These are phyloP conservation scores for Micromys minutus DNA, from an alignment of 2,113 vertebrate species.

Conservation along the genomic window DNA sequence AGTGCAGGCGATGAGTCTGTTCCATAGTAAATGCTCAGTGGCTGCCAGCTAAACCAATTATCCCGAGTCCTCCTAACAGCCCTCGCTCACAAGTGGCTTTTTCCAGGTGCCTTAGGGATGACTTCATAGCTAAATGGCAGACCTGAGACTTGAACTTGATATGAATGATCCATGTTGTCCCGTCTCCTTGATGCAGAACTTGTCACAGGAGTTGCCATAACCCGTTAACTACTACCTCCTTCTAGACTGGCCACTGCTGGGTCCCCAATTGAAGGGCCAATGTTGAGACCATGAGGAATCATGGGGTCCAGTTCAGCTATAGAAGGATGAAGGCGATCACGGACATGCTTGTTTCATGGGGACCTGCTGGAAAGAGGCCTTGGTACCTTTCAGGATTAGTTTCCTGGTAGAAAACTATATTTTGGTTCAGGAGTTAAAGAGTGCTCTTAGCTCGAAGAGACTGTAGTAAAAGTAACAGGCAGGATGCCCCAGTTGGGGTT, in stretches of 20 bases:
- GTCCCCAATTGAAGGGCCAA: neutral
- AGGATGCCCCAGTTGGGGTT: neutral
- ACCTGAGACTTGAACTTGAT: constrained; percentile 6
- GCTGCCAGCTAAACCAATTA: too few relatives aligned
- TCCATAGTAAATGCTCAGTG: neutral
- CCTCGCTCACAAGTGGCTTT: neutral
- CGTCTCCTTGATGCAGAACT: neutral
- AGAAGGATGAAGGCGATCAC: neutral
- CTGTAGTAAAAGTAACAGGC: neutral
- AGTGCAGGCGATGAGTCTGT: neutral
- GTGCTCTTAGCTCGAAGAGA: neutral
- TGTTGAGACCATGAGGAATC: neutral
- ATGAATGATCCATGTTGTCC: neutral
- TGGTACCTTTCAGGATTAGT: neutral
- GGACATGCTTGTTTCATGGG: neutral
- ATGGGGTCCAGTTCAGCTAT: neutral
- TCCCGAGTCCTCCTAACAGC: too few relatives aligned
- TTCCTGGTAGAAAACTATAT: neutral
- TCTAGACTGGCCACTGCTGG: neutral
- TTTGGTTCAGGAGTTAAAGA: neutral
- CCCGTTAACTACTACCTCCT: neutral
- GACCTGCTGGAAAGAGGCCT: neutral
- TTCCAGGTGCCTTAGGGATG: neutral
- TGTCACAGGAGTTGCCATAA: neutral
- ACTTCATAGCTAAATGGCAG: neutral